Percentiles rank a stretch among this genome's conserved stretches.
These are phyloP conservation scores for Rhingia rostrata DNA, from an alignment of 2,888 invertebrate species.

Conservation along the genomic window DNA sequence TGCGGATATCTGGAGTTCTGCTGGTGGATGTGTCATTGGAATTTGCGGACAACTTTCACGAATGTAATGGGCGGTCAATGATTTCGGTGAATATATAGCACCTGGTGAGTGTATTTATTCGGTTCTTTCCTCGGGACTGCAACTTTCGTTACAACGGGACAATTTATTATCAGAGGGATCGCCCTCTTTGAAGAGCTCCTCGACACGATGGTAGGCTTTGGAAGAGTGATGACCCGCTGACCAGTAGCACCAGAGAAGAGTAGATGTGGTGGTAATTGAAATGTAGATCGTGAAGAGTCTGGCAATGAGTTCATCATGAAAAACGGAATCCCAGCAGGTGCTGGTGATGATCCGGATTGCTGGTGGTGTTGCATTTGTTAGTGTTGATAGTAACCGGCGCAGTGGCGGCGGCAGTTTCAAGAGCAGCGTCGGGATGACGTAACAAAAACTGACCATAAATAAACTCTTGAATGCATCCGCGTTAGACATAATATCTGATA, in stretches of 20 bases:
- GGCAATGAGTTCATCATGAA: slow-evolving; percentile 86
- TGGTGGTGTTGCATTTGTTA: slow-evolving; percentile 61
- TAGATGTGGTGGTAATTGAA: slow-evolving; percentile 85
- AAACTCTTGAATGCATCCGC: slow-evolving; percentile 81
- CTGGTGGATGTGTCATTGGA: slow-evolving; percentile 57
- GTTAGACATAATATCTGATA: slow-evolving; percentile 78
- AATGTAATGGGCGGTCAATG: slow-evolving; percentile 37
- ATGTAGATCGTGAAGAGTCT: slow-evolving; percentile 86
- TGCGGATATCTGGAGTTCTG: slow-evolving; percentile 42
- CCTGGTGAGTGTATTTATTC: slow-evolving; percentile 75
- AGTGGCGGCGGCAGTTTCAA: slow-evolving; percentile 73
- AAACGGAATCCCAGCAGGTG: slow-evolving; percentile 84
- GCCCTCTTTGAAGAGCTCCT: slow-evolving; percentile 84
- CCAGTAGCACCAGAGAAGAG: slow-evolving; percentile 84
- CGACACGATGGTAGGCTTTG: slow-evolving; percentile 84
- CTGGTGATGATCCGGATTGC: slow-evolving; percentile 55
- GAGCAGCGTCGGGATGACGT: slow-evolving; percentile 79
- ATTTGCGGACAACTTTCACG: slow-evolving; percentile 40
- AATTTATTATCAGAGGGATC: slow-evolving; percentile 78
- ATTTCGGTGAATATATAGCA: slow-evolving; percentile 62
- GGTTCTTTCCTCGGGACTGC: slow-evolving; percentile 60
- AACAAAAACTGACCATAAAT: slow-evolving; percentile 84
- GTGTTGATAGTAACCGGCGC: slow-evolving; percentile 71
- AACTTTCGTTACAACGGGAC: slow-evolving; percentile 66
- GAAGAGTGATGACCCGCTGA: slow-evolving; percentile 79